Base-by-base conservation (phyloP, 2,797 vertebrate species). In the Hemibagrus guttatus region DNA sequence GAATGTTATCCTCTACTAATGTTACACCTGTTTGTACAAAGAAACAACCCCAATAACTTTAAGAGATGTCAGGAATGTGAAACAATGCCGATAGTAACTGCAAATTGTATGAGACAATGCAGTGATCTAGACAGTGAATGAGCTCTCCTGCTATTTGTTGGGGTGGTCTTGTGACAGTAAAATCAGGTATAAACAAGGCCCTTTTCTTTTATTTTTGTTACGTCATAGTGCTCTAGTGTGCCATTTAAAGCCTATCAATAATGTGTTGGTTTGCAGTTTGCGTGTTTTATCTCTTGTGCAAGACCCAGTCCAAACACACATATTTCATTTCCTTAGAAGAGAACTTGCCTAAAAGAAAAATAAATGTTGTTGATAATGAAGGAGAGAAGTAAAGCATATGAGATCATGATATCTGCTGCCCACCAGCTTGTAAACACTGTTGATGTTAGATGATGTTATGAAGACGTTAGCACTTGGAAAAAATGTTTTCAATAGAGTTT, bases 291-390 rank as follows among this genome's bases (percentile, higher is more conserved):
- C 39, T 84, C 61, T 35, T 68, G 64, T 69, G 81, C 35, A 68
- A 83, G 61, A 58, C 86, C 82, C 86, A 84, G 66, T 81, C 66
- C 86, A 81, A 84, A 81, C 86, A 87, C 42, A 68, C 68, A 87
- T 81, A 63, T 35, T 54, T 84, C 66, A 31, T 72, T 84, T 61
- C 6, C 74, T 84, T 79, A 61, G 14, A 79, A 42, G 17, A 75
- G 46, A 28, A 78, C 54, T 87, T 87, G 82, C 46, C 86, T n/a
- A 42, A 81, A 87, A 84, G 56, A 66, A 84, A 72, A 85, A 87
- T 79, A 85, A 64, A 85, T 75, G 26, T 81, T 66, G 83, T 19
- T 26, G 49, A 75, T 66, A 81, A 49, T 81, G 69, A 84, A 80
- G 35, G 54, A 11, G 83, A 72, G 54, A n/a, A 49, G 28, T 49